Base-by-base conservation (phyloP, 2,888 invertebrate genomes). In the Cheilosia vulpina region DNA sequence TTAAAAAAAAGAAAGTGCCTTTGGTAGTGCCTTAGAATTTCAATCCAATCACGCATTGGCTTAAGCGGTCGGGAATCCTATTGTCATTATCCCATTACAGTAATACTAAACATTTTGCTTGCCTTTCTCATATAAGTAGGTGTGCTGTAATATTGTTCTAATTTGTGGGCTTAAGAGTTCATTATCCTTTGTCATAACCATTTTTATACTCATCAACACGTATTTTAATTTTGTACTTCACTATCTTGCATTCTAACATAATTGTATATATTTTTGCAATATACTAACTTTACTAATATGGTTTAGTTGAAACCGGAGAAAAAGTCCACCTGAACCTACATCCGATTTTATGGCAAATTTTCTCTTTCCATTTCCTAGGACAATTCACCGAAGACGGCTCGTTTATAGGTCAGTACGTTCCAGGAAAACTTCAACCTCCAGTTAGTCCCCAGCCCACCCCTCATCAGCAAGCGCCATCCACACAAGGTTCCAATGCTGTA, bases 371-470 rank as follows among this genome's bases (percentile, higher is more conserved):
- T 53, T 27, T 53, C 58, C 60, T 87, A 92, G 92, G 92, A 92
- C 97, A 97, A 89, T 98, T 98, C 93, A 98, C 98, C 88, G 98
- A 98, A 93, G 98, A 98, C 93, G 98, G 98, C 62, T 98, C 98
- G 87, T 98, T 98, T 93, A 98, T 98, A 92, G 98, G 98, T 60
- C 98, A 98, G 93, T 98, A 98, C 93, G 98, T 98, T 90, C 96
- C 96, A 79, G 96, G 96, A 88, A 96, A 95, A 90, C 94, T 95
- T 90, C 95, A 94, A 90, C 94, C 95, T 81, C 93, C 94, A 80
- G 92, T 92, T 34, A 94, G 93, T 89, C 92, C 92, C 88, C 92
- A 92, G 80, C 91, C 91, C 60, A 82, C 88, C 17, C 87, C 91
- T 79, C 92, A 91, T 88, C 90, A 90, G 88, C 89, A 89, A 92